These are phyloP conservation scores for Lucilia sericata DNA, from an alignment of 1,140 invertebrate genomes.

Conservation along the genomic window DNA sequence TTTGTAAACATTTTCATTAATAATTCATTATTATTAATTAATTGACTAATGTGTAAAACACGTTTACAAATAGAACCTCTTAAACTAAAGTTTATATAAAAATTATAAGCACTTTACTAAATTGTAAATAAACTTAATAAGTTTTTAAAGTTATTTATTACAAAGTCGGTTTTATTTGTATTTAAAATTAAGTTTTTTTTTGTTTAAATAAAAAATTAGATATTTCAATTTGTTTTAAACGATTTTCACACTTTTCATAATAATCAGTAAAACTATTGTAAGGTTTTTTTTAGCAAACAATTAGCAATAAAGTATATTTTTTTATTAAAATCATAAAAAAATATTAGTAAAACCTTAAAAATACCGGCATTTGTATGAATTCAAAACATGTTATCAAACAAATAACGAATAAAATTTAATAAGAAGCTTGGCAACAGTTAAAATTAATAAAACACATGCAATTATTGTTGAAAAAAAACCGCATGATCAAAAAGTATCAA, in stretches of 20 bases:
- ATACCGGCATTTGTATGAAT: background rate
- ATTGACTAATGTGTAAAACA: background rate
- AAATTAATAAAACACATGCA: background rate
- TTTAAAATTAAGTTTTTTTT: no score
- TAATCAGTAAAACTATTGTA: no score
- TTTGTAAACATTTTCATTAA: no score
- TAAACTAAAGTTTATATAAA: no score
- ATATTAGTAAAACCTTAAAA: background rate
- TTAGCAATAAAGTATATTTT: background rate
- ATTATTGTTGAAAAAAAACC: background rate
- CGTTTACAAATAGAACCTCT: background rate
- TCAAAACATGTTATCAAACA: background rate
- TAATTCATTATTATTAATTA: no score
- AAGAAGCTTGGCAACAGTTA: constrained; percentile 10
- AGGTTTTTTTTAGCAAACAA: no score
- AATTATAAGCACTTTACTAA: no score
- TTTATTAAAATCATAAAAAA: background rate
- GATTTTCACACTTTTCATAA: background rate
- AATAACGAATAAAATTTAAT: background rate
- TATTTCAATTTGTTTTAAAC: background rate
- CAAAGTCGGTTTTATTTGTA: no score
- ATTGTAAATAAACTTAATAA: no score
- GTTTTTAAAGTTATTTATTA: no score
- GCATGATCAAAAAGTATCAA: constrained; percentile 3
- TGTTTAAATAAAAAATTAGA: no score